phyloP scores from a whole-genome alignment of 2,888 invertebrate genomes.

The Bursaphelenchus okinawaensis region DNA sequence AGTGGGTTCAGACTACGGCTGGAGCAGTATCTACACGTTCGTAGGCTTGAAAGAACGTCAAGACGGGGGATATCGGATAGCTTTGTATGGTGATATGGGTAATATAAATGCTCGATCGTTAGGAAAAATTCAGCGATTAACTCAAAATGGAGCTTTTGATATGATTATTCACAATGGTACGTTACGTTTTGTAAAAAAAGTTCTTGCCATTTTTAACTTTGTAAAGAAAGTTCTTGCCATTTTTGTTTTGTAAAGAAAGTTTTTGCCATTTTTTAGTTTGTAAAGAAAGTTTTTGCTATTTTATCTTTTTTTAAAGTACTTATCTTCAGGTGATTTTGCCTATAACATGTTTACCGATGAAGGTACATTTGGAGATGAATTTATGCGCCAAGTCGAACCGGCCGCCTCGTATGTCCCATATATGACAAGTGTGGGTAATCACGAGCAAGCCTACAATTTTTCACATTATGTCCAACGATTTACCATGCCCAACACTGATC shows the following conservation, averaged over 20 bases:
- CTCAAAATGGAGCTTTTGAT: constrained; percentile 66
- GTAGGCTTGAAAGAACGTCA: constrained; percentile 34
- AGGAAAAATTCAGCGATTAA: constrained; percentile 76
- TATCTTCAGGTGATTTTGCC: constrained; percentile 75
- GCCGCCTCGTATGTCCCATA: constrained; percentile 84
- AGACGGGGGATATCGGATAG: constrained; percentile 62
- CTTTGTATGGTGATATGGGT: constrained; percentile 89
- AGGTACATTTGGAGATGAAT: constrained; percentile 78
- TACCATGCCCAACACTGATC: constrained; percentile 71
- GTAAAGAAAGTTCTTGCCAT: too few relatives aligned
- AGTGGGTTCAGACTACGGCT: constrained; percentile 37
- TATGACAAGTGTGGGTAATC: constrained; percentile 74
- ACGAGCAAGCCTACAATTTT: constrained; percentile 72
- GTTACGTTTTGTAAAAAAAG: too few relatives aligned
- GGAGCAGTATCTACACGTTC: constrained; percentile 42
- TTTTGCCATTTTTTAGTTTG: too few relatives aligned
- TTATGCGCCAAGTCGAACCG: constrained; percentile 84
- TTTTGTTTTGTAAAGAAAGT: too few relatives aligned
- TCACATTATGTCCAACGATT: constrained; percentile 86
- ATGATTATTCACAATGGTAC: constrained; percentile 63
- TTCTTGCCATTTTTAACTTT: too few relatives aligned
- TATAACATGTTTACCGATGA: constrained; percentile 79
- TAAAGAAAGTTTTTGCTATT: too few relatives aligned
- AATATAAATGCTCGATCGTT: constrained; percentile 83
- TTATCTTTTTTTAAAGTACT: too few relatives aligned